phyloP scores from a whole-genome alignment of 2,888 invertebrate species.

The Drosophila gaucha region DNA sequence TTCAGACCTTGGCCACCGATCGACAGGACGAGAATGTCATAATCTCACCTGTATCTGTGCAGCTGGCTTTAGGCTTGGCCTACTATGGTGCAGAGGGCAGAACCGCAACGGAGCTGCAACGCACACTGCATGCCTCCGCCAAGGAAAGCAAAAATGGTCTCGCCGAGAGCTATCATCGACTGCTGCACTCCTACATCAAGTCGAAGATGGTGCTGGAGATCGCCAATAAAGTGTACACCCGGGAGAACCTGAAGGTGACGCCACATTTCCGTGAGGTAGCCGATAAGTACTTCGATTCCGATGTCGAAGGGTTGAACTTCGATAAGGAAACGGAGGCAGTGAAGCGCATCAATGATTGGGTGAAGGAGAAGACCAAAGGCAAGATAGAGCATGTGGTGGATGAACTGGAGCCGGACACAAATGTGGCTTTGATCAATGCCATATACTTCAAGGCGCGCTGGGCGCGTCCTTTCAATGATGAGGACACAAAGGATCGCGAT shows the following conservation, averaged over 20 bases:
- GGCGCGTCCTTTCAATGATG: slow-evolving; percentile 88
- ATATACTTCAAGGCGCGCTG: slow-evolving; percentile 95
- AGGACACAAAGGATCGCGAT: slow-evolving; percentile 86
- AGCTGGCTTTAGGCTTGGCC: slow-evolving; percentile 76
- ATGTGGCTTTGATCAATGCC: slow-evolving; percentile 92
- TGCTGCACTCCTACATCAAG: slow-evolving; percentile 81
- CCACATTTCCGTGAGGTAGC: slow-evolving; percentile 87
- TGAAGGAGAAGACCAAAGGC: slow-evolving; percentile 90
- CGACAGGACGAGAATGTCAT: slow-evolving; percentile 79
- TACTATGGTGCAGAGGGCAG: slow-evolving; percentile 79
- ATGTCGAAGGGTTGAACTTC: slow-evolving; percentile 89
- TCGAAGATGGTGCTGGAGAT: slow-evolving; percentile 85
- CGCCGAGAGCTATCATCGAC: slow-evolving; percentile 76
- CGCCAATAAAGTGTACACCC: slow-evolving; percentile 91
- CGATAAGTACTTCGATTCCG: slow-evolving; percentile 88
- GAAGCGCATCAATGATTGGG: slow-evolving; percentile 92
- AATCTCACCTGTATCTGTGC: slow-evolving; percentile 80
- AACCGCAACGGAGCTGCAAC: slow-evolving; percentile 76
- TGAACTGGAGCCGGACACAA: slow-evolving; percentile 86
- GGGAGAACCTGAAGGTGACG: slow-evolving; percentile 86
- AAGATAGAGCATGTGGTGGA: slow-evolving; percentile 92
- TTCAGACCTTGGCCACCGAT: slow-evolving; percentile 79
- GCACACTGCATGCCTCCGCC: slow-evolving; percentile 77
- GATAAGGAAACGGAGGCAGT: slow-evolving; percentile 85
- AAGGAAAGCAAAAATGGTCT: slow-evolving; percentile 78